phyloP scores from a whole-genome alignment of 2,888 invertebrate genomes.

The Phlogophora meticulosa region DNA sequence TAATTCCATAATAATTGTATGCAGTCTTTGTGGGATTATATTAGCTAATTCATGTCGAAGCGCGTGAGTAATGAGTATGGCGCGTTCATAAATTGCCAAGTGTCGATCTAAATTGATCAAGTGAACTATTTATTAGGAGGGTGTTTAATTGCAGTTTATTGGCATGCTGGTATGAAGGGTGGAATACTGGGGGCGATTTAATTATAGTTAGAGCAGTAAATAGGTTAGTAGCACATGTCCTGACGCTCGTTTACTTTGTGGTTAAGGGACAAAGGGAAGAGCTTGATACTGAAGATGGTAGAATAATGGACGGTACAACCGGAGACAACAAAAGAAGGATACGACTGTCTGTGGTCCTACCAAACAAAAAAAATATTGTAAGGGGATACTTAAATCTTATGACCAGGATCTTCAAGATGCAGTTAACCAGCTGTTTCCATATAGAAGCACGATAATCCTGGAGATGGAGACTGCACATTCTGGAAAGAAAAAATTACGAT shows the following conservation, averaged over 20 bases:
- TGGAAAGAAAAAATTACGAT: slow-evolving; percentile 24
- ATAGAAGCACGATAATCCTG: background rate
- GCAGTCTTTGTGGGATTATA: slow-evolving; percentile 51
- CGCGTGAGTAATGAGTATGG: slow-evolving; percentile 41
- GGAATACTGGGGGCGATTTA: slow-evolving; percentile 28
- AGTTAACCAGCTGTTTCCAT: background rate
- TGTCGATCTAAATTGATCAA: slow-evolving; percentile 57
- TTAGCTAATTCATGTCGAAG: slow-evolving; percentile 59
- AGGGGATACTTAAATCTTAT: slow-evolving; percentile 31
- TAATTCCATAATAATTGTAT: slow-evolving; percentile 57
- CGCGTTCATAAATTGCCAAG: slow-evolving; percentile 52
- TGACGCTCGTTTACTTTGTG: slow-evolving; percentile 14
- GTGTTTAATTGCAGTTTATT: slow-evolving; percentile 58
- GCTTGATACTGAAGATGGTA: background rate
- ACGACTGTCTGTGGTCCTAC: background rate
- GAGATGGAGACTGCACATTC: background rate
- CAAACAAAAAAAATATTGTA: background rate
- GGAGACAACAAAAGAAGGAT: background rate
- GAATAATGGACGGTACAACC: background rate
- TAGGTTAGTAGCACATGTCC: slow-evolving; percentile 42
- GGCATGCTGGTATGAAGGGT: slow-evolving; percentile 51
- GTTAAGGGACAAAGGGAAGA: slow-evolving; percentile 24
- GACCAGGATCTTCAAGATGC: background rate
- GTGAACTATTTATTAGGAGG: slow-evolving; percentile 45
- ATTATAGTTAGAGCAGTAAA: slow-evolving; percentile 29